Base-by-base conservation (phyloP, 2,888 invertebrate species). In the Fabriciana adippe region DNA sequence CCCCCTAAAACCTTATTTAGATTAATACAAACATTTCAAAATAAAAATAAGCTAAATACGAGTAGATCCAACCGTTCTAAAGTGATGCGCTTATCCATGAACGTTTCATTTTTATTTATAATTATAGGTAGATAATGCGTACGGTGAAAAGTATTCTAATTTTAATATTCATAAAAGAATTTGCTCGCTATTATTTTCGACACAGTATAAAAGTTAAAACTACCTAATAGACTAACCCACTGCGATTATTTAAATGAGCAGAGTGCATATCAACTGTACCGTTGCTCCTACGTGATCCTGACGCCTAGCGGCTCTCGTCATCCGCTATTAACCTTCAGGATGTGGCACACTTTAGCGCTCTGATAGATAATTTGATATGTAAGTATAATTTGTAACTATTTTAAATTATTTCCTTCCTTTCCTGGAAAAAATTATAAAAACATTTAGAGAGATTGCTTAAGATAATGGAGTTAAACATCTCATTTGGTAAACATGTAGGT, bases 221-320 rank as follows among this genome's bases (percentile, higher is more conserved):
- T 41, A 41, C 35, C 2, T 74, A 78, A 77, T 51, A 57, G 35
- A 16, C 14, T 16, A 64, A 55, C 77, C 79, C 79, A 78, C 75
- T 76, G 78, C 81, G 80, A 87, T 87, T 89, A 90, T 90, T 89
- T 82, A 89, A 90, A 90, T 88, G 80, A 81, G 81, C 80, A 76
- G 65, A 74, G 79, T 84, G 81, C 83, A 85, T 83, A 75, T 69
- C 73, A 69, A 68, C 69, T 73, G 81, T 88, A 88, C 90, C 90
- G 91, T 90, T 90, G 84, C 71, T 72, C 75, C 83, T 85, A 90
- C 89, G 89, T 89, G 90, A 88, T 88, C 83, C 87, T 86, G 81
- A 78, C 82, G 78, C 80, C 82, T 85, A 86, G 83, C 85, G 85
- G 71, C 73, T 78, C 75, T 79, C 79, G 80, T 88, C 86, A 86